Conservation (phyloP, 2,113 vertebrate genomes). For the Ptilonorhynchus violaceus region DNA sequence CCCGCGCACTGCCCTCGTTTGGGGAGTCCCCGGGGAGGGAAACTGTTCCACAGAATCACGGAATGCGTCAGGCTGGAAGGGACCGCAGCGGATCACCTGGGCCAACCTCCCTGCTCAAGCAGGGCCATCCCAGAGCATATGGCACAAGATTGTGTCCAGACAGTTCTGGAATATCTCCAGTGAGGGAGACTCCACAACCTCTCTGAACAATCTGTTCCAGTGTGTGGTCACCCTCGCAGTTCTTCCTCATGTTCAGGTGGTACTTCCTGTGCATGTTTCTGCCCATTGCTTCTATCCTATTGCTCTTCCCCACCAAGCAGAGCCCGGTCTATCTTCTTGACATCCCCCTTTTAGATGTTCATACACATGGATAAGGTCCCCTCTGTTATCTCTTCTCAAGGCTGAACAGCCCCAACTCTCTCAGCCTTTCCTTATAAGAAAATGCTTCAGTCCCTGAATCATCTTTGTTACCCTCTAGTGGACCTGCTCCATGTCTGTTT, state of each 20-base stretch:
- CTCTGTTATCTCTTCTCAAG: background rate
- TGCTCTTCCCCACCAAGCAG: background rate
- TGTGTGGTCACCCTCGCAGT: background rate
- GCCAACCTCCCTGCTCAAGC: background rate
- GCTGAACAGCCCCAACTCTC: background rate
- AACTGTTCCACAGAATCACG: accelerated
- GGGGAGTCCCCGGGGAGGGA: too few relatives aligned
- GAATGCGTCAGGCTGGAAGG: background rate
- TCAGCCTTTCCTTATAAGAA: background rate
- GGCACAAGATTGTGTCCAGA: background rate
- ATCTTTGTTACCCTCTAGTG: background rate
- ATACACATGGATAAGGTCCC: background rate
- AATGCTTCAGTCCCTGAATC: background rate
- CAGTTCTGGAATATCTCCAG: background rate
- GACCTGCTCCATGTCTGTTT: background rate
- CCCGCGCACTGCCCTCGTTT: background rate
- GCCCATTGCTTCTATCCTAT: background rate
- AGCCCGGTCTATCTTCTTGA: background rate
- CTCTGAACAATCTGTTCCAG: background rate
- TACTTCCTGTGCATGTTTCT: background rate
- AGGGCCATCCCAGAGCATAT: accelerated
- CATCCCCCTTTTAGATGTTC: background rate
- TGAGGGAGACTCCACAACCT: background rate
- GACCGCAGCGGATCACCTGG: background rate
- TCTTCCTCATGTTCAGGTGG: background rate